Evolutionary conservation across 2,113 vertebrate genomes (phyloP).

Genomic region (Macquaria ambigua): DNA sequence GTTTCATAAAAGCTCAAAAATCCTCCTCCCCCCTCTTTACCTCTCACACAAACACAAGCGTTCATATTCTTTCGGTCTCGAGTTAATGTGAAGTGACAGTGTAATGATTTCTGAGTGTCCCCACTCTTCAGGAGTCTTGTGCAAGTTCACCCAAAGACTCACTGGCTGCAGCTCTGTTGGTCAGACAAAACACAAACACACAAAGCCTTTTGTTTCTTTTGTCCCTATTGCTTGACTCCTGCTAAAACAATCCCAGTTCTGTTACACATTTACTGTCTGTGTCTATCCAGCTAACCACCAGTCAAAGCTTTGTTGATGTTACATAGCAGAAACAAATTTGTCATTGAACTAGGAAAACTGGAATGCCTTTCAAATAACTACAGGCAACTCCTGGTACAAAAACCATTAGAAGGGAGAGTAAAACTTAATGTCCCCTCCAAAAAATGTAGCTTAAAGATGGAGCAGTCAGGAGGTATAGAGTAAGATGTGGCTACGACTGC

Average conservation of each 20-base stretch:
- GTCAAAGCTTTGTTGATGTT: slow-evolving; percentile 14
- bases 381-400: background rate
- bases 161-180: slow-evolving; percentile 13
- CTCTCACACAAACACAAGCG: background rate
- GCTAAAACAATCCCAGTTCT: background rate
- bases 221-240: slow-evolving; percentile 7
- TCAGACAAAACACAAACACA: slow-evolving; percentile 55
- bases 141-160: slow-evolving; percentile 39
- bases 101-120: slow-evolving; percentile 63
- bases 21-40: background rate
- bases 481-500: background rate
- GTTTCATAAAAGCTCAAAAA: slow-evolving; percentile 30
- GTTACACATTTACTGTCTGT: slow-evolving; percentile 10
- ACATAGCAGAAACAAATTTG: slow-evolving; percentile 13
- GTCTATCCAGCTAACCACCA: slow-evolving; percentile 21
- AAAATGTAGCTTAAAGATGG: background rate
- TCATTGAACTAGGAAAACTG: background rate
- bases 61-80: slow-evolving; percentile 1
- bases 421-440: background rate
- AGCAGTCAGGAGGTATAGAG: background rate
- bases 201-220: slow-evolving; percentile 2
- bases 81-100: slow-evolving; percentile 63
- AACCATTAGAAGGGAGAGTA: background rate
- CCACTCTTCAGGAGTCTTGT: slow-evolving; percentile 46
- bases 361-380: slow-evolving; percentile 6